A percentile compares a stretch with the other conserved stretches of the same genome.
Conservation (phyloP, 1,140 invertebrate genomes). For the Lasioglossum albipes region DNA sequence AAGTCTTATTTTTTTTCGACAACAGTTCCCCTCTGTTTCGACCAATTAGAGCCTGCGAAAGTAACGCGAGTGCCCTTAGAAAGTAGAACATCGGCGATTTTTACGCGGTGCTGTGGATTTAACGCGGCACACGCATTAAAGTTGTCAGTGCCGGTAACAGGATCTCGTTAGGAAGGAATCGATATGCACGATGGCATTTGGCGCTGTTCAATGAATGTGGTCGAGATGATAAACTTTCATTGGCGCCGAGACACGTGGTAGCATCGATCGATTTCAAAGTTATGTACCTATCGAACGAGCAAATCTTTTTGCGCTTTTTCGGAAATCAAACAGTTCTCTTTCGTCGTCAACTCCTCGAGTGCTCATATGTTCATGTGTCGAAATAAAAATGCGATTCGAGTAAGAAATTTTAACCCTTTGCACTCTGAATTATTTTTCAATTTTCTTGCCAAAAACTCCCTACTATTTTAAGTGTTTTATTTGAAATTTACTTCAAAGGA, state of each 20-base stretch:
- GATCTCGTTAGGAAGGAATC: conserved; percentile 52
- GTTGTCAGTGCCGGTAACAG: conserved; percentile 40
- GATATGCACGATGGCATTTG: conserved; percentile 38
- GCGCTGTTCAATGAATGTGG: conserved; percentile 38
- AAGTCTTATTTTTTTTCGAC: no score
- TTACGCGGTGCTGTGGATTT: not conserved
- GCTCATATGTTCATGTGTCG: no score
- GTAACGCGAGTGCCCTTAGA: not conserved
- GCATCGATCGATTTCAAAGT: conserved; percentile 10
- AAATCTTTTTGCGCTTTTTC: no score
- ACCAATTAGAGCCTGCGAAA: not conserved
- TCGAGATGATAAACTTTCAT: conserved; percentile 50
- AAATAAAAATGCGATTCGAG: no score
- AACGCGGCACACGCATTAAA: not conserved
- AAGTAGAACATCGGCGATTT: not conserved
- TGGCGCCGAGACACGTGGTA: not conserved
- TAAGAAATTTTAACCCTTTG: no score
- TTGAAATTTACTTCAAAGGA: no score
- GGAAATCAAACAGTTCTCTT: no score
- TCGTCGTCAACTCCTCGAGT: no score
- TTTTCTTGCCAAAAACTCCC: no score
- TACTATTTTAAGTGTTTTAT: no score
- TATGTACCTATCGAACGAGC: not conserved
- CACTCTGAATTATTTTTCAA: no score
- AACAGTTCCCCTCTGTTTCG: no score